Percentiles rank a stretch among this genome's conserved stretches.
These are phyloP conservation scores for Lucinisca nassula DNA, from an alignment of 2,888 invertebrate genomes.

Conservation along the genomic window DNA sequence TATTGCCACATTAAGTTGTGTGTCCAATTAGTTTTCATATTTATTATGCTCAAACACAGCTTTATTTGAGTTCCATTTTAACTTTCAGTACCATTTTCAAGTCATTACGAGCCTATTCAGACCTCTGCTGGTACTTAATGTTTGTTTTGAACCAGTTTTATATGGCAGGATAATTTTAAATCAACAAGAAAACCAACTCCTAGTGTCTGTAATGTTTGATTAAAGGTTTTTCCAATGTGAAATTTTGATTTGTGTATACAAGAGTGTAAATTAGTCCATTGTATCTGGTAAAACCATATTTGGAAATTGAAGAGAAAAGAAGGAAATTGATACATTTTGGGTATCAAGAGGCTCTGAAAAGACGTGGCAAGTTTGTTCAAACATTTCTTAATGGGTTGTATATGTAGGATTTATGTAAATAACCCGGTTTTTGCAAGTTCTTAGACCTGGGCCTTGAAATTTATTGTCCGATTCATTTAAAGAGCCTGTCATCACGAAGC, in stretches of 20 bases:
- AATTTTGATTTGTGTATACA: background rate
- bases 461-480: no score
- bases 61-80: background rate
- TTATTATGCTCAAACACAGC: background rate
- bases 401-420: no score
- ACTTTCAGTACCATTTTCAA: background rate
- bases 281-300: background rate
- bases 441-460: no score
- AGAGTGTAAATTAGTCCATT: slow-evolving; percentile 6
- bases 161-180: background rate
- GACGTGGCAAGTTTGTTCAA: background rate
- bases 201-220: background rate
- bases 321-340: background rate
- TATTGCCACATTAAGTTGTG: background rate
- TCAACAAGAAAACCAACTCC: background rate
- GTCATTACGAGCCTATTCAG: background rate
- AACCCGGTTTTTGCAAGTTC: no score
- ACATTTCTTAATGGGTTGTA: background rate
- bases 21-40: background rate
- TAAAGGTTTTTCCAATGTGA: slow-evolving; percentile 2
- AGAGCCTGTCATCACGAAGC: no score
- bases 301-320: background rate
- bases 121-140: background rate
- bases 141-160: background rate
- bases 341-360: background rate